Evolutionary conservation across 1,140 invertebrate species (phyloP).

Genomic region (Tetragonula clypearis): DNA sequence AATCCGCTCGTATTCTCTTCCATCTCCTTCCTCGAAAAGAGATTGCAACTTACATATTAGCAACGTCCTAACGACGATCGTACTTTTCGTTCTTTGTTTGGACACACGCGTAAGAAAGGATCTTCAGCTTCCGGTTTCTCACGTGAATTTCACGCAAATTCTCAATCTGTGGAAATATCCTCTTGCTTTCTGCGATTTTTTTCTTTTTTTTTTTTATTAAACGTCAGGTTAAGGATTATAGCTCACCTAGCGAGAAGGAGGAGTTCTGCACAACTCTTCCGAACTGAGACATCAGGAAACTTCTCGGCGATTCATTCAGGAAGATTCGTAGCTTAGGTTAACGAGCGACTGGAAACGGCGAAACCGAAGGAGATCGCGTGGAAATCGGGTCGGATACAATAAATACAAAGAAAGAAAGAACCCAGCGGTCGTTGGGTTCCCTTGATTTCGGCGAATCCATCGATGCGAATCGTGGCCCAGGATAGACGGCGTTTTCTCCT

Average conservation of each 20-base stretch:
- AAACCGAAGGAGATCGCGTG: too few relatives aligned
- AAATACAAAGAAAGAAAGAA: constrained; percentile 2
- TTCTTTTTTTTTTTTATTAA: background rate
- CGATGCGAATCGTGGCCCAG: constrained; percentile 55
- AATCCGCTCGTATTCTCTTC: background rate
- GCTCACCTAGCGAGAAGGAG: too few relatives aligned
- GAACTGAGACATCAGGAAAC: background rate
- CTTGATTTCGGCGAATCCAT: constrained; percentile 36
- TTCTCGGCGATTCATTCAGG: background rate
- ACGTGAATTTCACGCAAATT: background rate
- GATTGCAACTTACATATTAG: background rate
- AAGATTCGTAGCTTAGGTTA: background rate
- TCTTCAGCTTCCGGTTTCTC: background rate
- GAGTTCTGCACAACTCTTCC: too few relatives aligned
- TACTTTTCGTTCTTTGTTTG: background rate
- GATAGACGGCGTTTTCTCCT: constrained; percentile 27
- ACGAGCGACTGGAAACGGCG: background rate
- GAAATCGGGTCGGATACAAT: background rate
- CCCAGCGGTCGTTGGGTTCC: background rate
- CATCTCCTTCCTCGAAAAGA: background rate
- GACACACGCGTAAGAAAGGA: background rate
- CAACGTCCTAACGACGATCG: too few relatives aligned
- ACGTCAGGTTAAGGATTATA: background rate
- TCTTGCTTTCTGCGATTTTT: background rate
- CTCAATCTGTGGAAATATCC: background rate